These are phyloP conservation scores for Drosophila picticornis DNA, from an alignment of 2,888 invertebrate species.

Conservation along the genomic window DNA sequence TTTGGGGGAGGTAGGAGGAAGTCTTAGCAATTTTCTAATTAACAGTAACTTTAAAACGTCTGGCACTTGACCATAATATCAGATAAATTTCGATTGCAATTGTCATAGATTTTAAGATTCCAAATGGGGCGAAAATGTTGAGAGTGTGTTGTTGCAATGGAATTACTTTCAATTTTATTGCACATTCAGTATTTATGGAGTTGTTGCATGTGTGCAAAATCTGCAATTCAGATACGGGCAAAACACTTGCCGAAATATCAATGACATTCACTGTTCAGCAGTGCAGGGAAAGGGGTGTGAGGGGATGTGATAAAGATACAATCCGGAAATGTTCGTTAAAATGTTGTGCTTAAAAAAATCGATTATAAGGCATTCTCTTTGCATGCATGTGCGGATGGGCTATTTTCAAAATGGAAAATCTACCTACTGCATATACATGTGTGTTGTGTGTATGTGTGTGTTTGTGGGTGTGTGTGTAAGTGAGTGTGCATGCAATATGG, in stretches of 20 bases:
- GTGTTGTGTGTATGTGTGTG: conserved; percentile 24
- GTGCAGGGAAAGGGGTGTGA: not conserved
- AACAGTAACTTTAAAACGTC: conserved; percentile 65
- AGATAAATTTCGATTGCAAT: conserved; percentile 68
- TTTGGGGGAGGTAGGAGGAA: not conserved
- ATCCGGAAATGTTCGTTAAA: conserved; percentile 49
- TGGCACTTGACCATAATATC: conserved; percentile 42
- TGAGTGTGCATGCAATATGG: conserved; percentile 22
- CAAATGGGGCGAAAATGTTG: conserved; percentile 9
- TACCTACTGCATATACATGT: conserved; percentile 17
- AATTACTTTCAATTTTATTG: conserved; percentile 71
- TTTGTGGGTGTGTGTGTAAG: conserved; percentile 21
- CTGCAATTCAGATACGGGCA: conserved; percentile 28
- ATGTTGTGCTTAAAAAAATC: conserved; percentile 54
- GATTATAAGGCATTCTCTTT: conserved; percentile 49
- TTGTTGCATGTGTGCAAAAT: conserved; percentile 33
- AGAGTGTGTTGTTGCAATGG: conserved; percentile 34
- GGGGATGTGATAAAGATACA: not conserved
- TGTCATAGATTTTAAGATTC: conserved; percentile 63
- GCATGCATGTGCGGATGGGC: conserved; percentile 12
- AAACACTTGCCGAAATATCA: conserved; percentile 38
- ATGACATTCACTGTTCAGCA: conserved; percentile 21
- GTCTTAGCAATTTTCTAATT: conserved; percentile 68
- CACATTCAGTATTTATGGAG: conserved; percentile 61
- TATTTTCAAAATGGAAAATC: conserved; percentile 29